Evolutionary conservation across 2,113 vertebrate genomes (phyloP), one percentile per base, ranked within the genome.

Genomic region (Seriola rivoliana): DNA sequence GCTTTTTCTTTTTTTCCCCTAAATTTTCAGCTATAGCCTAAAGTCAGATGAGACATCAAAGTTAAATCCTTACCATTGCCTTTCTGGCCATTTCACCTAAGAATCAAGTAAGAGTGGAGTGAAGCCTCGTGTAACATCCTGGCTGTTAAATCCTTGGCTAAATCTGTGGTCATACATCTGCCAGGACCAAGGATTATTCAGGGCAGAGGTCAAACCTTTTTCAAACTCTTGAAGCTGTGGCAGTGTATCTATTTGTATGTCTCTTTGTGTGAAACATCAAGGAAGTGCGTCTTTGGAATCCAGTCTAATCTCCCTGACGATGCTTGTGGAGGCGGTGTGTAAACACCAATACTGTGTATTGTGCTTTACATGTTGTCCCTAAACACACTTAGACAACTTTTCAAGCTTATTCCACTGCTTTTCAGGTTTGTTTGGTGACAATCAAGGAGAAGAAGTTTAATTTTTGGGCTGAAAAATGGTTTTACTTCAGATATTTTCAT

Each of bases 101-200:
- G 75, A 89, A 64, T 66, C 23, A 44, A 71, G 46, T 4, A 9
- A 63, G 63, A 66, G 52, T 4, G 34, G 14, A 83, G 65, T 14
- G 60, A 78, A 75, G 82, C 68, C 6, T 44, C 66, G 73, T 68
- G 59, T 21, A 54, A 81, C 74, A 55, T 67, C 50, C 66, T 75
- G 76, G 57, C 70, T 5, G 75, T 58, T 88, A 92, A 94, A 91
- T 81, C 82, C 78, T 7, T 19, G 0, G 85, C 89, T 94, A 93
- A 95, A 91, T 93, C 87, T 82, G 85, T 86, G 81, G 55, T 60
- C 67, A 59, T 60, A 63, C 82, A 85, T 86, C 80, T 81, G 88
- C 75, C 86, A 89, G 63, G 40, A 63, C 52, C 0, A 59, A 19
- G 90, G 93, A 93, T 95, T 94, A 94, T 17, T 73, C 63, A 9